Evolutionary conservation across 2,113 vertebrate genomes (phyloP).

Genomic region (Pyrgilauda ruficollis): DNA sequence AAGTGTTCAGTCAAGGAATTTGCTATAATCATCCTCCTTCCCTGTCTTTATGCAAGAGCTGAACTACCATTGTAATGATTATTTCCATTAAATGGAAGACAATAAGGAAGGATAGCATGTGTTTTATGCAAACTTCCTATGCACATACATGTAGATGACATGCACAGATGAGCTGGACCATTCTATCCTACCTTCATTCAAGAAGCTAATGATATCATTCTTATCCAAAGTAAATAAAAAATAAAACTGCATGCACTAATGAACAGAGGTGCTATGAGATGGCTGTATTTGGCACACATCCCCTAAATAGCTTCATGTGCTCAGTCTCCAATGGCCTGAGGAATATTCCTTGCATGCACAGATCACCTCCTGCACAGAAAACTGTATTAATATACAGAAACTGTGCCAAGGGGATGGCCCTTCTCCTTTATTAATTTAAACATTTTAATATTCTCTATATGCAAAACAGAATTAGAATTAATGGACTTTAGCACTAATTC

Average conservation of each 20-base stretch:
- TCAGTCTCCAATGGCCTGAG: not conserved
- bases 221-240: not conserved
- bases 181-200: not conserved
- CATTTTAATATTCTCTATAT: conserved; percentile 59
- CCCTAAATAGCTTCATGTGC: not conserved
- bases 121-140: not conserved
- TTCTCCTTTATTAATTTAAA: conserved; percentile 65
- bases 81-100: not conserved
- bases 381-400: conserved; percentile 37
- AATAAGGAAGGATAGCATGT: not conserved
- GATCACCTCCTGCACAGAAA: conserved; percentile 21
- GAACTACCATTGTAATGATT: not conserved
- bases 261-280: not conserved
- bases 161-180: not conserved
- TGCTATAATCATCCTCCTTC: not conserved
- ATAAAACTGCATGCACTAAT: not conserved
- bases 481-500: conserved; percentile 42
- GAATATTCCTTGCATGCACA: not conserved
- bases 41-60: not conserved
- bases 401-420: not conserved
- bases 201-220: not conserved
- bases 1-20: not conserved
- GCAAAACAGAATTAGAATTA: conserved; percentile 66
- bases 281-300: not conserved
- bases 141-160: not conserved